Conservation (phyloP, 2,888 invertebrate genomes). For the Helleia helle region DNA sequence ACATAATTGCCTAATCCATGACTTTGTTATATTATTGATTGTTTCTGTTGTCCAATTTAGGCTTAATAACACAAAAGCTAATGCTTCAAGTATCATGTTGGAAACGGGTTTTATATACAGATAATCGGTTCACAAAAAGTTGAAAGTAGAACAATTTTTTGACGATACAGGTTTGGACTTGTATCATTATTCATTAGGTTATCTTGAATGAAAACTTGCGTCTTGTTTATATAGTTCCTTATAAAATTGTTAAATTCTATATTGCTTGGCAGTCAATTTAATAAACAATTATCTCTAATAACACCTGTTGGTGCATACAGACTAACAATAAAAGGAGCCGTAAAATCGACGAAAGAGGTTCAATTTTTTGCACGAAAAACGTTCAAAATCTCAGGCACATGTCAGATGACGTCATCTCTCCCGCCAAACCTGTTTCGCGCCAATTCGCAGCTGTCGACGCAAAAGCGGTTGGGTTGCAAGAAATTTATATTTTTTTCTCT, state of each 20-base stretch:
- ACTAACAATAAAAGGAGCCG: constrained; percentile 36
- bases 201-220: no score
- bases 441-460: constrained; percentile 68
- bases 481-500: constrained; percentile 35
- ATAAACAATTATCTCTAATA: constrained; percentile 14
- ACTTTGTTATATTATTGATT: background rate
- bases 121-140: no score
- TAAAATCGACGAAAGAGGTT: constrained; percentile 48
- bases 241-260: no score
- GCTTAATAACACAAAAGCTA: no score
- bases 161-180: no score
- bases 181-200: no score
- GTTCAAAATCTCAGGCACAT: constrained; percentile 51
- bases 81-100: no score
- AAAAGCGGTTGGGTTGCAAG: constrained; percentile 45
- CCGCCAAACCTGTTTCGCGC: constrained; percentile 64
- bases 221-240: no score
- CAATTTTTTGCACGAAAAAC: constrained; percentile 39
- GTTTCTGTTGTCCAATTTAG: background rate
- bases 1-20: constrained; percentile 2
- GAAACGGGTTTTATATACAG: no score
- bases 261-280: no score
- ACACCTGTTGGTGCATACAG: constrained; percentile 24
- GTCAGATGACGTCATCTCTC: constrained; percentile 61
- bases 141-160: no score